Evolutionary conservation across 2,113 vertebrate genomes (phyloP).

Genomic region (Corythornis vintsioides): DNA sequence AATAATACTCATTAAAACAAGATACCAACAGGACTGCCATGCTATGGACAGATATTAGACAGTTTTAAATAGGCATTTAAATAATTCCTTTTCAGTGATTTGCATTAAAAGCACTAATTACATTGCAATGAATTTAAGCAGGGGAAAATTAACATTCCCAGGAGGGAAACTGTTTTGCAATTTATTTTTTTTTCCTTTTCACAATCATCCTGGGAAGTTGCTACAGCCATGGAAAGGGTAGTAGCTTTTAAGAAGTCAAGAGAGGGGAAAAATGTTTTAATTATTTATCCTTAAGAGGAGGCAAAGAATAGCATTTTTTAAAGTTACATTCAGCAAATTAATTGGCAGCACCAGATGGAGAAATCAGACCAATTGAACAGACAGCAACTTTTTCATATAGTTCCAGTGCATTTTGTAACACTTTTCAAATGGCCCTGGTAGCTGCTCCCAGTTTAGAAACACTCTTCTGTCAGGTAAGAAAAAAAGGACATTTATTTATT

Average conservation of each 20-base stretch:
- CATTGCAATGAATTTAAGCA: not conserved
- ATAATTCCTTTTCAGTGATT: not conserved
- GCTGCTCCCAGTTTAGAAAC: not conserved
- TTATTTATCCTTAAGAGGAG: conserved; percentile 47
- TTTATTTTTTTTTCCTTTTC: not conserved
- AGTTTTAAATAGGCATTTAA: not conserved
- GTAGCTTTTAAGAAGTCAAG: not conserved
- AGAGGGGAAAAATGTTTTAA: conserved; percentile 15
- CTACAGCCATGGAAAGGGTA: not conserved
- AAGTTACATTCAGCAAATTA: conserved; percentile 72
- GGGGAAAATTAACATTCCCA: conserved; percentile 19
- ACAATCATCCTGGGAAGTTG: not conserved
- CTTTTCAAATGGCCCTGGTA: not conserved
- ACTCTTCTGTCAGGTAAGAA: not conserved
- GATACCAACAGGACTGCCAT: not conserved
- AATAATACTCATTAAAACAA: not conserved
- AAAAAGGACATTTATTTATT: not conserved
- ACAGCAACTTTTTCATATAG: not conserved
- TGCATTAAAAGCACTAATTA: not conserved
- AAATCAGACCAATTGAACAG: conserved; percentile 48
- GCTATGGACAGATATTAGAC: not conserved
- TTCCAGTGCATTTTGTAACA: not conserved
- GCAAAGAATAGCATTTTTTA: conserved; percentile 68
- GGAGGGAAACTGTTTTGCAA: not conserved
- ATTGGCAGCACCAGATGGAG: conserved; percentile 62